Evolutionary conservation across 2,113 vertebrate species (phyloP), one percentile per base, ranked within the genome.

Genomic region (Coptodon rendalli): DNA sequence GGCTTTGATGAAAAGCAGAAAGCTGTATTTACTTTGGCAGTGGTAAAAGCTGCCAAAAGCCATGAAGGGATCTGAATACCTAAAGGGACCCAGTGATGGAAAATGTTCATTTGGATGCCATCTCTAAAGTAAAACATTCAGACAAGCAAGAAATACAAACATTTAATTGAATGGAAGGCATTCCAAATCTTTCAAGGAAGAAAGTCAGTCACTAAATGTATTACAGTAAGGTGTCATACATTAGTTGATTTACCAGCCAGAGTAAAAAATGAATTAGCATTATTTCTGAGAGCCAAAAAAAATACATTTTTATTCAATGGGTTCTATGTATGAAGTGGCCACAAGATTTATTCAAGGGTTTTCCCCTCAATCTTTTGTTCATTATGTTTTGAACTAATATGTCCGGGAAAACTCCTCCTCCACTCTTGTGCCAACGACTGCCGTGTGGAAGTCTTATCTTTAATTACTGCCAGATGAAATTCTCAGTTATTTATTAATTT

Each of bases 351-450:
- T 89, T 73, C 3, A 82, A 86, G 71, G 88, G 76, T 81, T 36
- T 11, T 52, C 89, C 71, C 54, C 29, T 85, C 63, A 43, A 85
- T 91, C 88, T 71, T 61, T 76, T 88, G 89, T 86, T 81, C 53
- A 16, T 84, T 85, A 16, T 82, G 29, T 87, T 57, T 78, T 40
- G 27, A 54, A 43, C 86, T 53, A 82, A 80, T 81, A 36, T 76
- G 27, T 76, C 34, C 11, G 2, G 53, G 56, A 81, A 76, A 31
- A 71, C 40, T 27, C 4, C 5, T 56, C 13, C 31, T 31, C 2
- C 40, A 29, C n/a, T 16, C 79, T 85, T 61, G n/a, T 16, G 66
- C 6, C n/a, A n/a, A 2, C 2, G 22, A 29, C 50, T 83, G 24
- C n/a, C 12, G 9, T 78, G 43, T 52, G 73, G 17, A 52, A 78